A percentile compares a stretch with the other conserved stretches of the same genome.
Conservation (phyloP, 2,888 invertebrate genomes). For the Myopa tessellatipennis region DNA sequence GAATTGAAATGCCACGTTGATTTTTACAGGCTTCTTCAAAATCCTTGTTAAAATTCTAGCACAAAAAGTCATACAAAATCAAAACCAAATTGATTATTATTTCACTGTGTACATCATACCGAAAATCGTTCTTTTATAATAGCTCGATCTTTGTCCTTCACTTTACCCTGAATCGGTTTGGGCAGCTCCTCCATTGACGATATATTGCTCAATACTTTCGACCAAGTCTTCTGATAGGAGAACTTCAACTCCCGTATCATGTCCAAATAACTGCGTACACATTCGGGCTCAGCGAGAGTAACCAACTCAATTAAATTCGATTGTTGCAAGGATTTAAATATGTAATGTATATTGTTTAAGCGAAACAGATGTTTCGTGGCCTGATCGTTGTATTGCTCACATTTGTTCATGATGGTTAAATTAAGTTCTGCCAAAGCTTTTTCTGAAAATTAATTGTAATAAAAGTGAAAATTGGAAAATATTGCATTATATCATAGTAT, state of each 20-base stretch:
- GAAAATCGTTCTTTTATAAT: constrained; percentile 90
- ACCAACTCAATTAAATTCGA: constrained; percentile 86
- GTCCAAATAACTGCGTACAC: constrained; percentile 86
- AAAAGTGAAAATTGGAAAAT: neutral
- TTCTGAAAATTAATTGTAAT: constrained; percentile 70
- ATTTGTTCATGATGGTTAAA: constrained; percentile 88
- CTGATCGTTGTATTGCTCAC: constrained; percentile 89
- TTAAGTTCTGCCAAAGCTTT: constrained; percentile 92
- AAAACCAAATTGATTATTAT: neutral
- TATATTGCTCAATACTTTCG: constrained; percentile 81
- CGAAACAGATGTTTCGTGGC: constrained; percentile 90
- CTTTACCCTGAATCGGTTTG: constrained; percentile 75
- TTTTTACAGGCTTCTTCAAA: constrained; percentile 88
- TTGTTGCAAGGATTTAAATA: constrained; percentile 90
- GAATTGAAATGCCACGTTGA: constrained; percentile 92
- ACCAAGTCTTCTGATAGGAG: constrained; percentile 77
- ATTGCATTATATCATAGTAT: neutral
- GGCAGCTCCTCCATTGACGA: constrained; percentile 77
- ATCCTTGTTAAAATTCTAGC: constrained; percentile 93
- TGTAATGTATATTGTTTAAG: constrained; percentile 94
- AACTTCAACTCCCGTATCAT: constrained; percentile 86
- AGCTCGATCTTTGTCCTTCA: constrained; percentile 87
- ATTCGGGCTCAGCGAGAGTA: constrained; percentile 83
- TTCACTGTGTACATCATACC: constrained; percentile 69
- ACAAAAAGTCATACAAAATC: constrained; percentile 34